Base-by-base conservation (phyloP, 2,113 vertebrate genomes). In the Muntiacus muntjak region DNA sequence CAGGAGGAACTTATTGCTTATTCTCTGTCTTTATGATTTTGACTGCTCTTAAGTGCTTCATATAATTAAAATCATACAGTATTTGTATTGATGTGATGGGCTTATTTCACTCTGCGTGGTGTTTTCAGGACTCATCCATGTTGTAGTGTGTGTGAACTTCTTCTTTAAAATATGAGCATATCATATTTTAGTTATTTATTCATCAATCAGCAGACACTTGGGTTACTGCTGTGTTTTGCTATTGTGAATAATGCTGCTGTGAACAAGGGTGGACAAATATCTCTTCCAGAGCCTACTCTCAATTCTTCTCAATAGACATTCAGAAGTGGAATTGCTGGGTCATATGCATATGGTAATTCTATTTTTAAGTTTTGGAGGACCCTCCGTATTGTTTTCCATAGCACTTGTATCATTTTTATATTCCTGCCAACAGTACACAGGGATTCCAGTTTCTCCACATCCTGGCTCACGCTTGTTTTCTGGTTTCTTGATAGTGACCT, bases 201-300 rank as follows among this genome's bases (percentile, higher is more conserved):
- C 58, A 17, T 52, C 14, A 6, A 0, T 26, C 26, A 3, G 7
- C 25, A 0, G 43, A 12, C 19, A 33, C 10, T 43, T 5, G 54
- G 43, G 43, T 52, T 60, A n/a, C 45, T 45, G 19, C 45, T 57
- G 43, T 33, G 28, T 40, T 54, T 30, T 86, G 26, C 55, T 60
- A 4, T n/a, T 78, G 28, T 55, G 45, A 40, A 28, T 12, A 30
- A 60, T 28, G 67, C 67, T 91, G 36, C 55, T 47, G 5, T 33
- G 50, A 83, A 89, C 87, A 17, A 6, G 12, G 15, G 25, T 40
- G 25, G 36, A 36, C 26, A 54, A 4, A 23, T 30, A 13, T 14
- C 40, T 95, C 40, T 55, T 93, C 28, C 33, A 50, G 89, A 81
- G 50, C 50, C 30, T 30, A 14, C 47, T 79, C 55, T 40, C 74